Evolutionary conservation across 2,797 vertebrate species (phyloP), one percentile per base, ranked within the genome.

Genomic region (Limosa lapponica): DNA sequence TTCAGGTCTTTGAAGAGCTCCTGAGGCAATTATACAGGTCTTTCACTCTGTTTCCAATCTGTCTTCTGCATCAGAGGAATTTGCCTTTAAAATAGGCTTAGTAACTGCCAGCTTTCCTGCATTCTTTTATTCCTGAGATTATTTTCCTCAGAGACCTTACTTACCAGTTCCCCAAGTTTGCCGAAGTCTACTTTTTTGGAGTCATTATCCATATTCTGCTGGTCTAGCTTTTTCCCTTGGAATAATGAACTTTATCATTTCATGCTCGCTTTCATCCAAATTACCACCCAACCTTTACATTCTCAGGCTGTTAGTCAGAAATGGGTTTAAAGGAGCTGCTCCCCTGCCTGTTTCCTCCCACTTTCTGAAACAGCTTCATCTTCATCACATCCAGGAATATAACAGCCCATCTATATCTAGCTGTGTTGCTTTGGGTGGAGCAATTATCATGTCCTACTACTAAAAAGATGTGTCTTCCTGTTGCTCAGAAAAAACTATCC

Each of bases 41-140:
- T 92, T 30, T 96, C n/a, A 51, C 69, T 91, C 77, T 89, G 32
- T 92, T 96, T 92, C 95, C 57, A 94, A 91, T 91, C 95, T 95
- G 91, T 70, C 82, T 95, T 93, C 87, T 96, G 46, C 92, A 92
- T 92, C 79, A 96, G 91, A 93, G 54, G 52, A 94, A 96, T 96
- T 97, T 96, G 92, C 92, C 95, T 97, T 96, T 96, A 95, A 95
- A 96, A 95, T 32, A 83, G 72, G 19, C 30, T 78, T 78, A 82
- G 74, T 71, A 87, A 91, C 57, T 91, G 91, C 96, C 94, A 95
- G 95, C 11, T 95, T 91, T 94, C 92, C 91, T 82, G 69, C 92
- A 92, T 96, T 97, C 94, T 84, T 96, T 93, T 94, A 88, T 89
- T 32, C 87, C 30, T 88, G 67, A 96, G 84, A 89, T 83, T 88